Evolutionary conservation across 1,140 invertebrate species (phyloP), one percentile per base, ranked within the genome.

Genomic region (Notospermus geniculatus): DNA sequence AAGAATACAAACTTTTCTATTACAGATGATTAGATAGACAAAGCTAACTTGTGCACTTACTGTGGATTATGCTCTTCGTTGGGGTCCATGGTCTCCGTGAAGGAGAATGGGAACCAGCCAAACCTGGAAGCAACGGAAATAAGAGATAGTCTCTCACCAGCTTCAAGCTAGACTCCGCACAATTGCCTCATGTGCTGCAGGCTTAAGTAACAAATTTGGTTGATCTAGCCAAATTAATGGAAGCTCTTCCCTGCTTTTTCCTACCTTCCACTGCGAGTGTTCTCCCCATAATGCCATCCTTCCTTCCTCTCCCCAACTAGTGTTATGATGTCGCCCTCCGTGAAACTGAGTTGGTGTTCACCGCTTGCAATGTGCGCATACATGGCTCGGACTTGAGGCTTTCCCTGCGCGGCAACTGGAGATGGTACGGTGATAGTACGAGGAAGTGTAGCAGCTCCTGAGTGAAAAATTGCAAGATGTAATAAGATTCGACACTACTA

Each of bases 211-310:
- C n/a, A n/a, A n/a, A n/a, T n/a, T n/a, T n/a, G n/a, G n/a, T n/a
- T n/a, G n/a, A n/a, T n/a, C n/a, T n/a, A n/a, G n/a, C n/a, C n/a
- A n/a, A n/a, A n/a, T n/a, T n/a, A n/a, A n/a, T n/a, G n/a, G n/a
- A n/a, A n/a, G n/a, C n/a, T n/a, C n/a, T n/a, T n/a, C n/a, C n/a
- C n/a, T n/a, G n/a, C n/a, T n/a, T 39, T 36, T n/a, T 57, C 71
- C 54, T 64, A 76, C 76, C 71, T 87, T 75, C 93, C 90, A 25
- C 90, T 94, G 17, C 92, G 84, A 62, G 92, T 79, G 80, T 96
- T 95, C 77, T 95, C 92, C 25, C 93, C 93, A 75, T 93, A 96
- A 77, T 96, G 93, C 93, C 93, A 97, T 46, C 93, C 93, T 29
- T 77, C 73, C 77, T 94, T 93, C 63, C 91, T 85, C 69, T 93